Conservation (phyloP, 2,888 invertebrate genomes). For the Coelinius sp. region DNA sequence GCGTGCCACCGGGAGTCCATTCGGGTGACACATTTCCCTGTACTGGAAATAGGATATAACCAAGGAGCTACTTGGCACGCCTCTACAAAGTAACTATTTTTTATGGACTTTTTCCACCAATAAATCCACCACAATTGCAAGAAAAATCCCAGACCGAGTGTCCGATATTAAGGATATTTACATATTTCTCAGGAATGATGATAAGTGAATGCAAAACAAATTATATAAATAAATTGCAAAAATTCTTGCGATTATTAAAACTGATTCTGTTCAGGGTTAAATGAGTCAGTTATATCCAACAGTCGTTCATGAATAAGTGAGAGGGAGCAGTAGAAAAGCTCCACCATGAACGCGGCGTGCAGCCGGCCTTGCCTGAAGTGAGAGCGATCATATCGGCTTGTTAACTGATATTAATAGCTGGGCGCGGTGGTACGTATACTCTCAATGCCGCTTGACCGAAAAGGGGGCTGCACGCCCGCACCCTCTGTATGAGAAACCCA, state of each 20-base stretch:
- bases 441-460: constrained; percentile 8
- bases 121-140: not conserved
- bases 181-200: too few relatives aligned
- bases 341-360: constrained; percentile 25
- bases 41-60: constrained; percentile 36
- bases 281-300: not conserved
- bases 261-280: not conserved
- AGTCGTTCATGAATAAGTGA: constrained; percentile 4
- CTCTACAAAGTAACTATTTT: constrained; percentile 19
- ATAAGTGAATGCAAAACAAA: not conserved
- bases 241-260: not conserved
- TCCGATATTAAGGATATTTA: not conserved
- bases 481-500: constrained; percentile 12
- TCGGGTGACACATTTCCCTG: constrained; percentile 51
- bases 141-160: constrained; percentile 4
- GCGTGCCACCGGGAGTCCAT: constrained; percentile 57
- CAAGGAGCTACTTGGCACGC: constrained; percentile 46
- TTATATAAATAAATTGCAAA: not conserved
- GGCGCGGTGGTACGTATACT: constrained; percentile 60
- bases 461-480: constrained; percentile 19
- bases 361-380: constrained; percentile 41
- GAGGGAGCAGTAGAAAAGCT: constrained; percentile 18
- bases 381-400: constrained; percentile 68
- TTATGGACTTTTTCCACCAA: constrained; percentile 5
- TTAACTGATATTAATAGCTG: constrained; percentile 71